Evolutionary conservation across 2,888 invertebrate species (phyloP).

Genomic region (Pandemis cinnamomeana): DNA sequence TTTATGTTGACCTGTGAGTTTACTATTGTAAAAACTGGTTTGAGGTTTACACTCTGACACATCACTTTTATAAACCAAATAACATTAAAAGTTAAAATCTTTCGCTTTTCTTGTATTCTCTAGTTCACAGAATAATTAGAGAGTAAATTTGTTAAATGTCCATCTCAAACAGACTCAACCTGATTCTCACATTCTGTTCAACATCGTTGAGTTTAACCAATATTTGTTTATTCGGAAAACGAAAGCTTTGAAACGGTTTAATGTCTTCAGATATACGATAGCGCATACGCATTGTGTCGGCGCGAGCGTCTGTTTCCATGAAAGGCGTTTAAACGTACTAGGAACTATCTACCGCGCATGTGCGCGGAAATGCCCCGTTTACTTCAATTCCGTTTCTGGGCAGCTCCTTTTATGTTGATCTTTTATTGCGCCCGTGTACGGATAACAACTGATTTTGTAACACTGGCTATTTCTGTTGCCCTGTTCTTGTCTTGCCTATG

Average conservation of each 20-base stretch:
- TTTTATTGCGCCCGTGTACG: constrained; percentile 65
- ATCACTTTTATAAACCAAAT: constrained; percentile 17
- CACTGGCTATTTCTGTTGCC: constrained; percentile 62
- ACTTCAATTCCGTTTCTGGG: constrained; percentile 72
- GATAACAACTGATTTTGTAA: constrained; percentile 73
- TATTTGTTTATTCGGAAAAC: constrained; percentile 35
- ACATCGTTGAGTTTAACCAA: constrained; percentile 24
- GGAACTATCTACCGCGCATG: constrained; percentile 53
- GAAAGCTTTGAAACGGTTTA: constrained; percentile 31
- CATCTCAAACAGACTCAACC: constrained; percentile 24
- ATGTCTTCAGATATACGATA: constrained; percentile 5
- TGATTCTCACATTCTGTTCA: constrained; percentile 38
- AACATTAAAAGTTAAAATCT: constrained; percentile 13
- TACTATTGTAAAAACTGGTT: constrained; percentile 39
- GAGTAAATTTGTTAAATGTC: constrained; percentile 10
- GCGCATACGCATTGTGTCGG: constrained; percentile 12
- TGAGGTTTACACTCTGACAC: constrained; percentile 14
- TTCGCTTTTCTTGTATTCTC: background rate
- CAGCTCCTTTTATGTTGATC: constrained; percentile 70
- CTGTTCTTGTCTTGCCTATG: constrained; percentile 55
- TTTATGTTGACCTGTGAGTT: constrained; percentile 48
- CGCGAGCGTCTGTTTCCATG: constrained; percentile 29
- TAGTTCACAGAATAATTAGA: constrained; percentile 3
- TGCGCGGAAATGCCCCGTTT: constrained; percentile 76
- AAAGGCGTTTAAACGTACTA: constrained; percentile 41